Evolutionary conservation across 2,113 vertebrate species (phyloP), one percentile per base, ranked within the genome.

Genomic region (Promerops cafer): DNA sequence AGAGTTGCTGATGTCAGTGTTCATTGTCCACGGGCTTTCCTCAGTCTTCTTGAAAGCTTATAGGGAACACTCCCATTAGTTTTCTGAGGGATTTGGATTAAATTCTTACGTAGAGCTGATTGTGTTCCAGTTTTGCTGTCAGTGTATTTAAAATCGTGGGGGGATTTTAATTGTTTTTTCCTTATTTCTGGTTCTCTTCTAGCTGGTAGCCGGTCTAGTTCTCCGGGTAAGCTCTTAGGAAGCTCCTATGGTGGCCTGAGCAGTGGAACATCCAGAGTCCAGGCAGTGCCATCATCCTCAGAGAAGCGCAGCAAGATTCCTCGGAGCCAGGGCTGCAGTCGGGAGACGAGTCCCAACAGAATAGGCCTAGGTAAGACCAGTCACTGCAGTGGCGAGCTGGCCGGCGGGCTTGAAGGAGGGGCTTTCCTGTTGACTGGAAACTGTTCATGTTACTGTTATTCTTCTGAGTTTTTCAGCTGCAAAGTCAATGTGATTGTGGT

Each of bases 121-220:
- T 42, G 16, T 71, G 18, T 84, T 89, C 39, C 16, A 35, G 10
- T 82, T 76, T 74, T 93, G 35, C 33, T 69, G 16, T 63, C 24
- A 47, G 27, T 7, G 3, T 74, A 30, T 77, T 83, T 72, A n/a
- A 84, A 90, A 37, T 56, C 20, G 31, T 39, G 24, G 3, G 1
- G 11, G 10, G 1, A 14, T 4, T 59, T 68, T 70, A 69, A 83
- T 44, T 39, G 8, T 10, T 42, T 52, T 44, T 14, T 31, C 31
- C 11, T 60, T 79, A 11, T 64, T 68, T 95, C 31, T 95, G 74
- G 16, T 79, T 97, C 71, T 83, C 50, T 87, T 96, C 37, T 95
- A 99, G 99, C 99, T 57, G 99, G 99, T 44, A 99, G 99, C 93
- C 98, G 99, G 37, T 99, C 99, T 63, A 99, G 98, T 88, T 99